Percentiles rank a stretch among this genome's conserved stretches.
Conservation (phyloP, 2,888 invertebrate genomes). For the Ischnura elegans region DNA sequence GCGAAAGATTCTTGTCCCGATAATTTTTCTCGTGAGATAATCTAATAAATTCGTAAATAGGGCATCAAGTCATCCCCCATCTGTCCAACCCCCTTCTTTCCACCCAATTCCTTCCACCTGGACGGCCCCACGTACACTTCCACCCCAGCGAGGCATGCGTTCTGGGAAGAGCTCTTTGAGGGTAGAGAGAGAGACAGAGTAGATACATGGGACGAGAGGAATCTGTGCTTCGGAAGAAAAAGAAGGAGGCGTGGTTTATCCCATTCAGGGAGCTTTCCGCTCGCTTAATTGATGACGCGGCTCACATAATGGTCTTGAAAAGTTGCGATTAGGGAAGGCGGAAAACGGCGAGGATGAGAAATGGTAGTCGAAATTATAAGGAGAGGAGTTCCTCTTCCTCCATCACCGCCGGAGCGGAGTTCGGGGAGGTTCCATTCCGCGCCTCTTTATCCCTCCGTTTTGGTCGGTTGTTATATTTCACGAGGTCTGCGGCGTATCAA, state of each 20-base stretch:
- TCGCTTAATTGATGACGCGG: slow-evolving; percentile 55
- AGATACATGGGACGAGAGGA: not conserved
- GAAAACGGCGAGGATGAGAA: slow-evolving; percentile 28
- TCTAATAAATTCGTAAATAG: not conserved
- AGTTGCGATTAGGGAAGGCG: not conserved
- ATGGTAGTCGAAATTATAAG: not conserved
- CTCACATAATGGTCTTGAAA: slow-evolving; percentile 41
- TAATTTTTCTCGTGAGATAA: not conserved
- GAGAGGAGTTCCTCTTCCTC: slow-evolving; percentile 11
- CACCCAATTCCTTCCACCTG: not conserved
- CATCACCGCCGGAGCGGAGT: slow-evolving; percentile 15
- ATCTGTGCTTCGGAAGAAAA: not conserved
- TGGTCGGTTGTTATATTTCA: slow-evolving; percentile 52
- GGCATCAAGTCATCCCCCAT: not conserved
- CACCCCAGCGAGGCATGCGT: not conserved
- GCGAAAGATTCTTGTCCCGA: too few species aligned
- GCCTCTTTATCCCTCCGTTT: not conserved
- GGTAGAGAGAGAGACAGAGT: too few species aligned
- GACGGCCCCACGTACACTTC: not conserved
- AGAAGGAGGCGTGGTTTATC: not conserved
- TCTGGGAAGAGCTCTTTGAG: not conserved
- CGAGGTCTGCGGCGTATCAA: slow-evolving; percentile 50
- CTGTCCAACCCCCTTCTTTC: not conserved
- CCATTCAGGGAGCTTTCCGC: slow-evolving; percentile 43
- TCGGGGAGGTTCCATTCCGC: slow-evolving; percentile 1